A percentile compares a stretch with the other conserved stretches of the same genome.
Conservation (phyloP, 2,113 vertebrate species). For the Heteronetta atricapilla region DNA sequence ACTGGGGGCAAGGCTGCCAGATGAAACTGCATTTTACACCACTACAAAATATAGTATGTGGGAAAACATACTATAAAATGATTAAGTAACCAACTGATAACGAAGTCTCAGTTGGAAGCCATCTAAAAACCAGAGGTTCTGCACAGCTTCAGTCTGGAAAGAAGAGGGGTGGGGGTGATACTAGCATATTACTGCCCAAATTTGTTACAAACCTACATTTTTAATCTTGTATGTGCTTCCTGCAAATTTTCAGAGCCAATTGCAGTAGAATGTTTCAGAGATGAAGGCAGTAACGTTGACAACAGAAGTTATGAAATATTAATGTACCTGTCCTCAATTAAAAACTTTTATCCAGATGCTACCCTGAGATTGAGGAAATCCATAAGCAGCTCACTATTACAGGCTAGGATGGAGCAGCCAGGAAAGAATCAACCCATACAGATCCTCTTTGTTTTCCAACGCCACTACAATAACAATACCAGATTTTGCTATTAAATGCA, state of each 20-base stretch:
- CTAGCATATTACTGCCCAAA: background rate
- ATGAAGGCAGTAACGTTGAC: background rate
- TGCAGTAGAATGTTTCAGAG: background rate
- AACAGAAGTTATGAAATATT: background rate
- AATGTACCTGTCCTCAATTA: background rate
- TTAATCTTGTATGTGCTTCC: background rate
- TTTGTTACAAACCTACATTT: background rate
- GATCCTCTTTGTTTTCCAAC: background rate
- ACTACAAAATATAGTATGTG: rapidly evolving
- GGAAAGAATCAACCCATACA: background rate
- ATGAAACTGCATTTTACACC: background rate
- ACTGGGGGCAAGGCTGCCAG: background rate
- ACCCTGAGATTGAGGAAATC: background rate
- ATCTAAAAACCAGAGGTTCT: background rate
- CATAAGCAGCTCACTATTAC: background rate
- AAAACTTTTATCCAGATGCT: background rate
- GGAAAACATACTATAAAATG: background rate
- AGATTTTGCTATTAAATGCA: background rate
- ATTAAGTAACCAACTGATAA: background rate
- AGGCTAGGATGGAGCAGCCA: background rate
- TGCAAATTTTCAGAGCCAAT: background rate
- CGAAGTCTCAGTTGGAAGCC: background rate
- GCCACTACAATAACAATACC: background rate
- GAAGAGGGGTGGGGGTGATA: background rate
- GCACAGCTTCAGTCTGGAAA: background rate